Evolutionary conservation across 2,888 invertebrate species (phyloP), one percentile per base, ranked within the genome.

Genomic region (Drosophila anceps): DNA sequence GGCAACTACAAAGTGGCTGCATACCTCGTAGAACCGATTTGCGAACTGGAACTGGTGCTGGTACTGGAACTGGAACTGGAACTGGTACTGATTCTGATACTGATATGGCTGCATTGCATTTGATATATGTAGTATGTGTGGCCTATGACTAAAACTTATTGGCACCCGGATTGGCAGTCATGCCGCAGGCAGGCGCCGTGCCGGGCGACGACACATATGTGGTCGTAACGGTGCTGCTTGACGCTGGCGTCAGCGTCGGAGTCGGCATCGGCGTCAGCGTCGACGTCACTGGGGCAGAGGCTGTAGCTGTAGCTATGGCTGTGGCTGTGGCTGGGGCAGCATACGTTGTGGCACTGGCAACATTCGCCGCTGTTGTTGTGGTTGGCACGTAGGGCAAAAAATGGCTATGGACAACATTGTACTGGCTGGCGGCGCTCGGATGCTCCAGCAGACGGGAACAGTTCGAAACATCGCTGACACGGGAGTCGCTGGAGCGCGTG

Each of bases 401-500:
- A 71, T 90, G 91, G 76, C 90, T 88, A 76, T 91, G 84, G 58
- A 89, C 89, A 73, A 84, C 74, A 58, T 89, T 81, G 77, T 78
- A 83, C 83, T 91, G 82, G 79, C 66, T 77, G 79, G 91, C 90
- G 58, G 86, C 90, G 65, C 81, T 83, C 53, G 89, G 84, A 75
- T 93, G 92, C 82, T 92, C 93, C 88, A 91, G 91, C 76, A 92
- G 82, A 72, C 91, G 90, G 51, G 92, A 92, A 74, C 92, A 92
- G 84, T 91, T 92, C 61, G 92, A 92, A 29, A 90, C 91, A 81
- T 93, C 93, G 75, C 92, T 93, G 75, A 91, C 92, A 66, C 92
- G 92, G 46, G 93, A 93, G 64, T 93, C 93, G 79, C 92, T 93
- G 78, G 93, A 93, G 77, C 92, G 92, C 46, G 93, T 92, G 75